phyloP scores from a whole-genome alignment of 2,113 vertebrate species.

The Alethe diademata region DNA sequence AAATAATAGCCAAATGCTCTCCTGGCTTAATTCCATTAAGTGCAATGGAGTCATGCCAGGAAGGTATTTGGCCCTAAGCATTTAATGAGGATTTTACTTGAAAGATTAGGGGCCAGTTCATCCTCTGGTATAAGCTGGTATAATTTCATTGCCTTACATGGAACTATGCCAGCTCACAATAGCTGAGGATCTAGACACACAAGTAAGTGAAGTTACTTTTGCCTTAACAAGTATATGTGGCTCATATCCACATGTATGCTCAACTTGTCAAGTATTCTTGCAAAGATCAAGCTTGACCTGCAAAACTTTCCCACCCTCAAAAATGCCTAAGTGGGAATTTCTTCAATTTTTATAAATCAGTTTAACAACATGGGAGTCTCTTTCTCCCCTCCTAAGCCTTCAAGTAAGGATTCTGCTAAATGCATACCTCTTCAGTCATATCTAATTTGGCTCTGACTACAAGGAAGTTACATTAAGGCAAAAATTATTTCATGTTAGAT shows the following conservation, averaged over 20 bases:
- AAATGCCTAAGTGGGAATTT: not conserved
- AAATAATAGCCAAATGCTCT: conserved; percentile 52
- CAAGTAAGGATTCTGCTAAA: not conserved
- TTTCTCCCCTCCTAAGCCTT: not conserved
- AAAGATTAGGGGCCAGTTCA: conserved; percentile 29
- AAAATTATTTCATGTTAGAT: not conserved
- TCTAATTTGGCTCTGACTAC: not conserved
- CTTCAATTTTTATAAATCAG: not conserved
- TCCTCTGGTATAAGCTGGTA: not conserved
- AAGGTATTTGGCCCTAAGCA: conserved; percentile 38
- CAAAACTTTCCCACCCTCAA: fast-evolving
- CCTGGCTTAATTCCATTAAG: conserved; percentile 33
- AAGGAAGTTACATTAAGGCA: not conserved
- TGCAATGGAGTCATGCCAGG: conserved; percentile 1
- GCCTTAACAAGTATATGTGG: not conserved
- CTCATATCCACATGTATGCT: not conserved
- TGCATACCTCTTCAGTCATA: not conserved
- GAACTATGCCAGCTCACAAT: not conserved
- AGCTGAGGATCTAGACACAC: not conserved
- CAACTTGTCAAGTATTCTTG: not conserved
- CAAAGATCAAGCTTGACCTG: not conserved
- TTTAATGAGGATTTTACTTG: conserved; percentile 42
- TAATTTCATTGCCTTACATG: conserved; percentile 15
- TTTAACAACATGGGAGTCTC: not conserved
- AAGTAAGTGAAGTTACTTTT: conserved; percentile 24